Evolutionary conservation across 2,888 invertebrate species (phyloP), one percentile per base, ranked within the genome.

Genomic region (Fragum fragum): DNA sequence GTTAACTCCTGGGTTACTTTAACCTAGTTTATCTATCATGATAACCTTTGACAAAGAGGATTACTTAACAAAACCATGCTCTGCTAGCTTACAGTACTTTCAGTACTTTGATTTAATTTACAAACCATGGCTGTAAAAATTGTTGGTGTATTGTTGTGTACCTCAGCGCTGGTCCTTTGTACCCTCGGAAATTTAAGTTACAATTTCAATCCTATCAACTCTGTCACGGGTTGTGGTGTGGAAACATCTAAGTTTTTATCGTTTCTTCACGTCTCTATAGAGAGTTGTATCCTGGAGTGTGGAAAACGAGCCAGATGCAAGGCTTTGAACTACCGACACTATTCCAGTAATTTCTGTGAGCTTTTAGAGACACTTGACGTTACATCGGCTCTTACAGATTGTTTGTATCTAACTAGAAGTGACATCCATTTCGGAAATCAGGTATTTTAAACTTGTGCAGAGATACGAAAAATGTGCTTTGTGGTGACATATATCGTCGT

Each of bases 301-400:
- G 63, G 63, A 36, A 32, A n/a, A 18, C 63, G 63, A 16, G 6
- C 63, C 14, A 63, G 32, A 32, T 63, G 63, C n/a, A n/a, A 28
- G n/a, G 63, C 63, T n/a, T 36, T 63, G 36, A 63, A 63, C n/a
- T 28, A 63, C 14, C 63, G 63, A 9, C 16, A 3, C 1, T 28
- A 14, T 11, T 63, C 23, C n/a, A 63, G 63, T 16, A 63, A 32
- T n/a, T 63, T n/a, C 32, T 63, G 63, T 18, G 63, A 63, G 63
- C 63, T 63, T 29, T 36, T 63, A 16, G 63, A 63, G 9, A 63
- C 32, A 18, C 23, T 29, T 0, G 63, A 36, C 21, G 36, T 32
- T 26, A 32, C 36, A 7, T 0, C 63, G 14, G 36, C 9, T 16
- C 6, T 36, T 1, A 18, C 11, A n/a, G 63, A 36, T n/a, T 63